phyloP scores from a whole-genome alignment of 2,888 invertebrate species.

The Erynnis tages region DNA sequence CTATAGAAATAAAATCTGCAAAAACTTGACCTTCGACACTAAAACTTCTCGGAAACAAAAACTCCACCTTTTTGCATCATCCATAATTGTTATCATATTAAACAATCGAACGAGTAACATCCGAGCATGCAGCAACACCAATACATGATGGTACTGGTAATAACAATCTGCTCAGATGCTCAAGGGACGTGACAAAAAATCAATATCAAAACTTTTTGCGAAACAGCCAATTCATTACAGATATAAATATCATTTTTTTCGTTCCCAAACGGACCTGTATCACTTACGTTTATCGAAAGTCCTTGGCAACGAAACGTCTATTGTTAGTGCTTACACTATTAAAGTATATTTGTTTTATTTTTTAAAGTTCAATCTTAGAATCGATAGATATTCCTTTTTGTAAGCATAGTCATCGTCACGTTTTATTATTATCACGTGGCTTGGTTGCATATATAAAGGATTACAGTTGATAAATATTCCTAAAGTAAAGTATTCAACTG shows the following conservation, averaged over 20 bases:
- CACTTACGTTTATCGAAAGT: neutral
- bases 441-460: too few species aligned
- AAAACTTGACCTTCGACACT: conserved; percentile 23
- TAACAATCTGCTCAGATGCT: neutral
- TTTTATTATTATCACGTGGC: too few species aligned
- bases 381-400: too few species aligned
- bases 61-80: conserved; percentile 17
- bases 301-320: neutral
- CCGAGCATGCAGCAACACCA: conserved; percentile 2
- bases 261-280: neutral
- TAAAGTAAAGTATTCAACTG: too few species aligned
- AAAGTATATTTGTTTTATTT: neutral
- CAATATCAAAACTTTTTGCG: conserved; percentile 1
- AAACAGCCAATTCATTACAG: neutral
- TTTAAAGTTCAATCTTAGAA: too few species aligned
- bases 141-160: neutral
- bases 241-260: neutral
- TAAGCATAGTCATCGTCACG: too few species aligned
- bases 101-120: conserved; percentile 11
- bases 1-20: conserved; percentile 8
- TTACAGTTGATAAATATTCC: too few species aligned
- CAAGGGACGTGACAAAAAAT: conserved; percentile 10
- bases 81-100: conserved; percentile 22
- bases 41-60: conserved; percentile 13
- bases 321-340: neutral